These are phyloP conservation scores for Seira musarum DNA, from an alignment of 2,888 invertebrate species.

Conservation along the genomic window DNA sequence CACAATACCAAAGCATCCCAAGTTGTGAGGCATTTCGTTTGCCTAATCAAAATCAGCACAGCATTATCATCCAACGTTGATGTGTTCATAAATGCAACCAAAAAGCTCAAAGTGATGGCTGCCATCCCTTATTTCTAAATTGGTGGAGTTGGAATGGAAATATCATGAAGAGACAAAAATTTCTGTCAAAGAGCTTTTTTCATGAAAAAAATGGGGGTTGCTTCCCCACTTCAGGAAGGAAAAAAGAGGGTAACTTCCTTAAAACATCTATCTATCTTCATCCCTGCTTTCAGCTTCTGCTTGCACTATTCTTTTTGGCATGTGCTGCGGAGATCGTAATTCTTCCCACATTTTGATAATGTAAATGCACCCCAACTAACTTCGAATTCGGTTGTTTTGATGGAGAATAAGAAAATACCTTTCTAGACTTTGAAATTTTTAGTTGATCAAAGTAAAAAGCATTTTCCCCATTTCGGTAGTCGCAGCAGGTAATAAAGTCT, in stretches of 20 bases:
- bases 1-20: too few relatives aligned
- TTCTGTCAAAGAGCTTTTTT: too few relatives aligned
- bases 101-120: not conserved
- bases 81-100: conserved; percentile 22
- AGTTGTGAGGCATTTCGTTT: too few relatives aligned
- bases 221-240: not conserved
- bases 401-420: not conserved
- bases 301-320: not conserved
- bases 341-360: too few relatives aligned
- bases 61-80: too few relatives aligned
- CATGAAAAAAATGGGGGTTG: not conserved
- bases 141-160: not conserved
- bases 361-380: conserved; percentile 14
- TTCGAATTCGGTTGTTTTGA: conserved; percentile 5
- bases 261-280: not conserved
- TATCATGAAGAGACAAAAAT: conserved; percentile 11
- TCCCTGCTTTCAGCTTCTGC: not conserved
- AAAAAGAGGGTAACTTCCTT: not conserved
- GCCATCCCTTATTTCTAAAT: too few relatives aligned
- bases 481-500: too few relatives aligned
- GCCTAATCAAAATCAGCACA: too few relatives aligned
- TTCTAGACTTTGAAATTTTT: conserved; percentile 2
- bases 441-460: too few relatives aligned
- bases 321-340: too few relatives aligned
- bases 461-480: too few relatives aligned